A percentile compares a stretch with the other conserved stretches of the same genome.
Evolutionary conservation across 2,797 vertebrate genomes (phyloP).

Genomic region (Aeoliscus strigatus): DNA sequence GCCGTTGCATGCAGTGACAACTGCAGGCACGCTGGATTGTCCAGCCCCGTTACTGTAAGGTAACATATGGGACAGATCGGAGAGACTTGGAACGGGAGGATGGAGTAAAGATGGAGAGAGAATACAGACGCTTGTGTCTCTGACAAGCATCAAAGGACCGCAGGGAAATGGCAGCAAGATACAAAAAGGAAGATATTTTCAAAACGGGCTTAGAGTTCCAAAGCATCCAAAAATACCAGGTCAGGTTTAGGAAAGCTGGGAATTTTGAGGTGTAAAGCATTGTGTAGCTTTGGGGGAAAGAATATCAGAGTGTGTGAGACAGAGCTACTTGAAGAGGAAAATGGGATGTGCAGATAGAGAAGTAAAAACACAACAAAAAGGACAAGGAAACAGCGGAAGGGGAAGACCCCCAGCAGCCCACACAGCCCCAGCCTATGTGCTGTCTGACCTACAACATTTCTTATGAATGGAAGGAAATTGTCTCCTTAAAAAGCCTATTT

Average conservation of each 20-base stretch:
- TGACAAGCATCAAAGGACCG: conserved; percentile 12
- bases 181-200: conserved; percentile 1
- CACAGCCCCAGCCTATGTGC: conserved; percentile 57
- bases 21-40: conserved; percentile 41
- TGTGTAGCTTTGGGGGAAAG: conserved; percentile 1
- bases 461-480: conserved; percentile 80
- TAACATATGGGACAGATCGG: conserved; percentile 53
- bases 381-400: conserved; percentile 42
- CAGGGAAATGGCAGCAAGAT: conserved; percentile 4
- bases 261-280: conserved; percentile 5
- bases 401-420: conserved; percentile 55
- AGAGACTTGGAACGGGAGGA: conserved; percentile 21
- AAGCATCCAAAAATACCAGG: conserved; percentile 28
- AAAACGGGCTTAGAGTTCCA: neutral
- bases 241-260: conserved; percentile 10
- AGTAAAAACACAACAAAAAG: conserved; percentile 23
- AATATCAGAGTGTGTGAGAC: neutral
- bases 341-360: conserved; percentile 6
- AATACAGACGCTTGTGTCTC: conserved; percentile 14
- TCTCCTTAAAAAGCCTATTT: conserved; percentile 67
- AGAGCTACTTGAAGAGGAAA: conserved; percentile 7
- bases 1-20: conserved; percentile 44
- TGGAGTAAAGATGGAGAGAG: conserved; percentile 10
- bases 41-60: conserved; percentile 35
- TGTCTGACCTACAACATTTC: conserved; percentile 65